phyloP scores from a whole-genome alignment of 2,888 invertebrate genomes.

The Agrotis clavis region DNA sequence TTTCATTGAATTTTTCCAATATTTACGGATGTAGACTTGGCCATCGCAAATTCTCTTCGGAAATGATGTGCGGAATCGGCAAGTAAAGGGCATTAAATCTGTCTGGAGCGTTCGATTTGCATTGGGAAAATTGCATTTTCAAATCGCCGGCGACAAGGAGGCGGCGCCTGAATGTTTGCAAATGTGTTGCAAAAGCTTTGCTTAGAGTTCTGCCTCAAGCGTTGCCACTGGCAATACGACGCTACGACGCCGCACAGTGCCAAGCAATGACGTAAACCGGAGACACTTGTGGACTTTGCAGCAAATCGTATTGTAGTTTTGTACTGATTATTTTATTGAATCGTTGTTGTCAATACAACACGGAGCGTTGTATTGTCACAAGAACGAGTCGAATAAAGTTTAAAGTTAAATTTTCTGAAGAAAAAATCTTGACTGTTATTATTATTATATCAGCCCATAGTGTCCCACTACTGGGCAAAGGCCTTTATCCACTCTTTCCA shows the following conservation, averaged over 20 bases:
- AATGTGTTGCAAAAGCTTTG: conserved; percentile 79
- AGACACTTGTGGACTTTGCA: conserved; percentile 46
- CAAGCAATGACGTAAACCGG: conserved; percentile 50
- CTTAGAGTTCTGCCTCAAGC: conserved; percentile 72
- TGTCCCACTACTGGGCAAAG: too few relatives aligned
- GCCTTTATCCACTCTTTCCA: too few relatives aligned
- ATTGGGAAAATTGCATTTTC: conserved; percentile 90
- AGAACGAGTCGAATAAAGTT: background rate
- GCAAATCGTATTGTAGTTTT: conserved; percentile 44
- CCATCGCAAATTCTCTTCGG: conserved; percentile 78
- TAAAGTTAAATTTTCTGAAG: background rate
- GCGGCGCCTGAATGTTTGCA: conserved; percentile 80
- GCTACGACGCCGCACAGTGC: conserved; percentile 11
- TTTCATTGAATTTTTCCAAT: conserved; percentile 40
- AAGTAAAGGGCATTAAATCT: conserved; percentile 89
- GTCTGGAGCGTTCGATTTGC: conserved; percentile 89
- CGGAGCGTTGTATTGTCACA: too few relatives aligned
- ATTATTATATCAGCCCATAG: too few relatives aligned
- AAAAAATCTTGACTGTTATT: background rate
- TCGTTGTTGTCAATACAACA: conserved; percentile 2
- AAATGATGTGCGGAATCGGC: conserved; percentile 86
- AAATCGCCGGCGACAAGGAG: conserved; percentile 82
- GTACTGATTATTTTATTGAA: conserved; percentile 47
- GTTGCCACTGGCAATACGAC: conserved; percentile 50
- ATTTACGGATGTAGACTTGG: conserved; percentile 67